A percentile compares a stretch with the other conserved stretches of the same genome.
Evolutionary conservation across 2,797 vertebrate species (phyloP).

Genomic region (Hippoglossus hippoglossus): DNA sequence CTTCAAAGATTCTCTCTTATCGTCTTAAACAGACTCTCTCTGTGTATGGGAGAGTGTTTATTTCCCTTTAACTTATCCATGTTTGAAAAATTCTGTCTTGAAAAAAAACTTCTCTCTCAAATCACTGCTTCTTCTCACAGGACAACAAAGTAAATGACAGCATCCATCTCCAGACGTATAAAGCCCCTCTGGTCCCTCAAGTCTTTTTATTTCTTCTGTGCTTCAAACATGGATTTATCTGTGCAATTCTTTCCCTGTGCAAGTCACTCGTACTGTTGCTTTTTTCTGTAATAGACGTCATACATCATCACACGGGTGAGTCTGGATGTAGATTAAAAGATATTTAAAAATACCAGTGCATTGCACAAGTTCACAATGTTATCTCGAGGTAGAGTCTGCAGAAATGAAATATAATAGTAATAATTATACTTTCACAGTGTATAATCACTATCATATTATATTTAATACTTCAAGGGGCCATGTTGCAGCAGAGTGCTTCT

Average conservation of each 20-base stretch:
- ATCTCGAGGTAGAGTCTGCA: no score
- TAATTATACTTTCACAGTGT: no score
- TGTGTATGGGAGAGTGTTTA: slow-evolving; percentile 25
- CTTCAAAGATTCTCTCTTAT: slow-evolving; percentile 65
- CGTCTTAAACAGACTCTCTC: slow-evolving; percentile 27
- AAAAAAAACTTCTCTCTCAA: slow-evolving; percentile 21
- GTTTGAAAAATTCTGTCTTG: slow-evolving; percentile 49
- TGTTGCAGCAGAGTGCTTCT: no score
- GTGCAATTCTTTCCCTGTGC: slow-evolving; percentile 6
- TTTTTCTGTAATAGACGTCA: no score
- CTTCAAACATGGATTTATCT: slow-evolving; percentile 48
- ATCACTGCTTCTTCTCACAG: slow-evolving; percentile 39
- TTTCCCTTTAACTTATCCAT: slow-evolving; percentile 42
- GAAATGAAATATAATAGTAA: no score
- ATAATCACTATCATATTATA: no score
- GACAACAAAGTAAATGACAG: slow-evolving; percentile 55
- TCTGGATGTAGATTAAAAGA: no score
- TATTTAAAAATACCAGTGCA: no score
- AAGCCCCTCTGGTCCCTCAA: not conserved
- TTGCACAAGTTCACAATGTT: no score
- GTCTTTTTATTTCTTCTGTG: slow-evolving; percentile 1
- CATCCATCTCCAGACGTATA: slow-evolving; percentile 43
- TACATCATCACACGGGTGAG: no score
- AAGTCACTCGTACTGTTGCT: no score
- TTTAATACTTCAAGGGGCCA: no score